Evolutionary conservation across 2,888 invertebrate genomes (phyloP), one percentile per base, ranked within the genome.

Genomic region (Cetonia aurata): DNA sequence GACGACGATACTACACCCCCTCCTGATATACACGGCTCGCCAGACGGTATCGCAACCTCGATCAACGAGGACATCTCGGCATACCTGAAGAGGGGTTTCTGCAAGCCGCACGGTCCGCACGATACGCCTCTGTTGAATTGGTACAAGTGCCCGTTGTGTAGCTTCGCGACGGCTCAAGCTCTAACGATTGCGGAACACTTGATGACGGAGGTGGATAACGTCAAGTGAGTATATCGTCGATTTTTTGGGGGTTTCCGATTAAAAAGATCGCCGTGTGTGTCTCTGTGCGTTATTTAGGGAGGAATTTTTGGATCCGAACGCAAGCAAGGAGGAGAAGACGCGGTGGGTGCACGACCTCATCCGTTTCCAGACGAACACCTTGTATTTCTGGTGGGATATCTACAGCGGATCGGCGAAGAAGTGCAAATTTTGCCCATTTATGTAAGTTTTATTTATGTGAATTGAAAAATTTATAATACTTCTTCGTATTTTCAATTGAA

Each of bases 301-400:
- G 6, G 1, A 25, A 0, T 53, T 25, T 25, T 25, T 80, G 1
- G 65, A 73, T 2, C 85, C 86, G 65, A 82, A 78, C 37, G 59
- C 72, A 0, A 72, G 77, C 37, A 77, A 77, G 0, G 86, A 86
- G 76, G 77, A 81, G 0, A 76, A 9, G 17, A 10, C 6, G 3
- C 4, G 19, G 9, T 81, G 80, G 80, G 69, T 80, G 10, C 77
- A 77, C 37, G 78, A 77, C 71, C 78, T 81, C 6, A 73, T 81
- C 17, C 67, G 74, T 25, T 73, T 75, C 10, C 81, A 81, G 69
- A 71, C 56, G 66, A 74, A 31, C 69, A 76, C 57, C 6, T 67
- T 10, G 62, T 67, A 59, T 19, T 59, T 12, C 25, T 59, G 44
- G 59, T 19, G 10, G 8, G 59, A 59, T 13, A 25, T 42, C 10